Conservation (phyloP, 1,140 invertebrate species). For the Drosophila micromelanica region DNA sequence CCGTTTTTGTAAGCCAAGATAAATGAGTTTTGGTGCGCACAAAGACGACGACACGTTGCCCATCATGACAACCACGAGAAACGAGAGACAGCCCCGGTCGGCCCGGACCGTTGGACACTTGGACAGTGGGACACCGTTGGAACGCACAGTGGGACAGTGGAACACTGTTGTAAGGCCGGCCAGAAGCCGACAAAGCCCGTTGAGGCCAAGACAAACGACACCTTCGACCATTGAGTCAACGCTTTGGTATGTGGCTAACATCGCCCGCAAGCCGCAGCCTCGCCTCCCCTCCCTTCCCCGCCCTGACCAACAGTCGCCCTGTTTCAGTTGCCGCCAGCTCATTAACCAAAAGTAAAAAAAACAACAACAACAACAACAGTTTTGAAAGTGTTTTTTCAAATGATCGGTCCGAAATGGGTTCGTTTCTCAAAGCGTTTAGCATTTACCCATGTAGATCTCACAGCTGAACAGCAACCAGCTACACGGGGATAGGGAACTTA, state of each 20-base stretch:
- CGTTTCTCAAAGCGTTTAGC: conserved; percentile 1
- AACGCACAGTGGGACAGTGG: background rate
- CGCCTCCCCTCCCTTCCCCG: background rate
- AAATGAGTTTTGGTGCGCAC: conserved; percentile 80
- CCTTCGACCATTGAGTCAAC: conserved; percentile 77
- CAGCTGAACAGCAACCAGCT: conserved; percentile 23
- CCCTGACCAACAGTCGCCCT: conserved; percentile 5
- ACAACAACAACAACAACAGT: conserved; percentile 14
- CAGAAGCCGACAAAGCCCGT: conserved; percentile 73
- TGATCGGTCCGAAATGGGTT: conserved; percentile 9
- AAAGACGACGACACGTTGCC: conserved; percentile 80
- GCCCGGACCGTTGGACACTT: background rate
- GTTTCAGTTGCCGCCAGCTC: conserved; percentile 44
- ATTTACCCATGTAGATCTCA: conserved; percentile 22
- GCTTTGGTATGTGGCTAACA: conserved; percentile 68
- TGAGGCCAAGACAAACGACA: conserved; percentile 73
- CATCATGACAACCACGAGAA: conserved; percentile 42
- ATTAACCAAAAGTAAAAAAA: conserved; percentile 56
- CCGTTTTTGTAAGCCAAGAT: conserved; percentile 75
- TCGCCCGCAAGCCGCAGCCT: no score
- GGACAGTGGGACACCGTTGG: conserved; percentile 13
- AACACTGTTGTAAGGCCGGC: conserved; percentile 9
- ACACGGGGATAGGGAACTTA: conserved; percentile 1
- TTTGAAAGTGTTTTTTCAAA: conserved; percentile 47
- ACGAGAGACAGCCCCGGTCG: background rate